A percentile compares a stretch with the other conserved stretches of the same genome.
These are phyloP conservation scores for Genyomyrus donnyi DNA, from an alignment of 2,113 vertebrate genomes.

Conservation along the genomic window DNA sequence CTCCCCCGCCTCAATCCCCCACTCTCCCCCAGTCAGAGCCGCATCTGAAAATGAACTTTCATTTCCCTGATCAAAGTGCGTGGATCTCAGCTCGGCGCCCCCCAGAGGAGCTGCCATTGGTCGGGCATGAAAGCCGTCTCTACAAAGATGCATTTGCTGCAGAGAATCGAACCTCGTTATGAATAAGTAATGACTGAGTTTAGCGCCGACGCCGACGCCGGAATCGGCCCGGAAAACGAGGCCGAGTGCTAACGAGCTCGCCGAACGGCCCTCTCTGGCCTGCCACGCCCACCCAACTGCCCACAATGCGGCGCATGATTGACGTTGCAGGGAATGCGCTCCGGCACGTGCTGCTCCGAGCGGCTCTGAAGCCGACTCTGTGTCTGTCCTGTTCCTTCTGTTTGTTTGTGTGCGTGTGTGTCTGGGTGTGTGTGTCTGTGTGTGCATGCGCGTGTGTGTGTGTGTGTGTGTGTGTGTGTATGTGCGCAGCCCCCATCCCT, in stretches of 20 bases:
- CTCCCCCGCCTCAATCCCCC: constrained; percentile 38
- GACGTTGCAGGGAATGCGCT: background rate
- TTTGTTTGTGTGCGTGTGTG: background rate
- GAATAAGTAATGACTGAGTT: constrained; percentile 64
- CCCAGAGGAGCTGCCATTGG: constrained; percentile 48
- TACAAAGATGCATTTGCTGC: constrained; percentile 62
- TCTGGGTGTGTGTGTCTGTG: constrained; percentile 15
- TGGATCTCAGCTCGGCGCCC: constrained; percentile 46
- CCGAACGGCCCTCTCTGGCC: background rate
- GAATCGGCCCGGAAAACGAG: background rate
- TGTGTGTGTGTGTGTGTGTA: background rate
- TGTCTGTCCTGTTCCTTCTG: background rate
- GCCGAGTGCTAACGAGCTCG: background rate
- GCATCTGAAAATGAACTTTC: constrained; percentile 52
- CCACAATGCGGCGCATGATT: background rate
- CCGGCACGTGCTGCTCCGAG: background rate
- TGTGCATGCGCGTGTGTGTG: constrained; percentile 36
- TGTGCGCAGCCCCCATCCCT: constrained; percentile 18
- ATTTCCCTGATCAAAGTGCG: constrained; percentile 60
- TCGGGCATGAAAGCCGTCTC: constrained; percentile 51
- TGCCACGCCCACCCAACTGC: background rate
- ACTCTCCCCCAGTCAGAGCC: constrained; percentile 37
- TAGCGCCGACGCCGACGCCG: background rate
- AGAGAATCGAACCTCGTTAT: constrained; percentile 52
- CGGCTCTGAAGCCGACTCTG: background rate